Evolutionary conservation across 2,888 invertebrate genomes (phyloP).

Genomic region (Apomyelois bistriatella): DNA sequence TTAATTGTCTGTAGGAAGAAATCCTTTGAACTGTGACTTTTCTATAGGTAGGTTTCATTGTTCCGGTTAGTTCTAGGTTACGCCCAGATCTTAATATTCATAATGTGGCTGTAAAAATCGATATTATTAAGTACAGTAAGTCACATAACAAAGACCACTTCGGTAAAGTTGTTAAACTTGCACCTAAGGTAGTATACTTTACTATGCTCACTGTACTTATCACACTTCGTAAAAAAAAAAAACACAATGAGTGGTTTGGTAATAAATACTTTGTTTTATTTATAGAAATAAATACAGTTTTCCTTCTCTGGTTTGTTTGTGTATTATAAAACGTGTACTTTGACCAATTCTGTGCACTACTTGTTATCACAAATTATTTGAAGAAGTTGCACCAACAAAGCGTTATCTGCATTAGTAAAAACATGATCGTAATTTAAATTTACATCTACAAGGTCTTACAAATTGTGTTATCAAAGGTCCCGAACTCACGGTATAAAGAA

Average conservation of each 20-base stretch:
- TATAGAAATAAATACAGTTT: background rate
- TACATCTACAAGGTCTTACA: background rate
- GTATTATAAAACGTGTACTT: background rate
- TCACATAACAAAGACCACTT: no score
- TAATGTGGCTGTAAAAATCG: background rate
- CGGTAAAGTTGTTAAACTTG: no score
- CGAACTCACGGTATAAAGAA: background rate
- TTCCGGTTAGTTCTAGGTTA: conserved; percentile 1
- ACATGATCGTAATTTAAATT: background rate
- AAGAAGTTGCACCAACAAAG: conserved; percentile 1
- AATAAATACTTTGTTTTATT: background rate
- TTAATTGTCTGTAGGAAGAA: conserved; percentile 1
- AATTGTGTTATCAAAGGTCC: conserved; percentile 5
- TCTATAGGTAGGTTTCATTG: background rate
- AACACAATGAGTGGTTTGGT: background rate
- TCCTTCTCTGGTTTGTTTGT: background rate
- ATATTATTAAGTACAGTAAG: no score
- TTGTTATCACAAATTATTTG: conserved; percentile 6
- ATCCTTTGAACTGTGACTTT: conserved; percentile 6
- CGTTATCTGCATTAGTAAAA: conserved; percentile 10
- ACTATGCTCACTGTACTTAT: background rate
- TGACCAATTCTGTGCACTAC: conserved; percentile 5
- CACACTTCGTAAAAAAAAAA: background rate
- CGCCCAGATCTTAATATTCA: background rate
- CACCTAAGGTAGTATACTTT: no score